Evolutionary conservation across 2,888 invertebrate species (phyloP), one percentile per base, ranked within the genome.

Genomic region (Drosophila fungiperda): DNA sequence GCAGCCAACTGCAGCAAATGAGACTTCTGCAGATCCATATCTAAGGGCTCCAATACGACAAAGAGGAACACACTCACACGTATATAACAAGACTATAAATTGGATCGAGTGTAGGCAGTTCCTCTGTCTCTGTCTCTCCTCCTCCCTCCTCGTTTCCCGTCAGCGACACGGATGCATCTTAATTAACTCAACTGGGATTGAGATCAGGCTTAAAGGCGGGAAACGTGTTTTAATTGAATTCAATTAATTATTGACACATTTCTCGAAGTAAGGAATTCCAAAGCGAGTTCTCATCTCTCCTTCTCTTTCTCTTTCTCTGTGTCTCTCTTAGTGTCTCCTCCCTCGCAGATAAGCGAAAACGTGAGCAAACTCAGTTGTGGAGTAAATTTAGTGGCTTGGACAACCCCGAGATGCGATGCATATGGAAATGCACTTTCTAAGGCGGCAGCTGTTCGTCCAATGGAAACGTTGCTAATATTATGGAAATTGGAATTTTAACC

Each of bases 211-310:
- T 54, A 54, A 42, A 54, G 55, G 60, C 36, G 52, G 57, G 63
- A 26, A 73, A 76, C 76, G 77, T 80, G 83, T 78, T 86, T 90
- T 90, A 92, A 91, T 92, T 92, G 88, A 90, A 92, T 92, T 82
- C 90, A 92, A 92, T 92, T 92, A 92, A 92, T 92, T 92, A 92
- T 91, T 92, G 91, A 92, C 92, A 92, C 91, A 91, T 92, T 91
- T 90, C 76, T 90, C 71, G 82, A 66, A 68, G 79, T 73, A 72
- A 81, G 77, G 78, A 83, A 87, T 88, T 77, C 77, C 78, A 73
- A 82, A 82, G 78, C 74, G 75, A 72, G 69, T 62, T 59, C 74
- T 42, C 23, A 15, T 1, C 29, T 29, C 17, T 49, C 17, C 29
- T 12, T 20, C 35, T 42, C 20, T 9, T 23, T 35, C 20, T n/a